These are phyloP conservation scores for Leptocoma aspasia DNA, from an alignment of 2,113 vertebrate species.

Conservation along the genomic window DNA sequence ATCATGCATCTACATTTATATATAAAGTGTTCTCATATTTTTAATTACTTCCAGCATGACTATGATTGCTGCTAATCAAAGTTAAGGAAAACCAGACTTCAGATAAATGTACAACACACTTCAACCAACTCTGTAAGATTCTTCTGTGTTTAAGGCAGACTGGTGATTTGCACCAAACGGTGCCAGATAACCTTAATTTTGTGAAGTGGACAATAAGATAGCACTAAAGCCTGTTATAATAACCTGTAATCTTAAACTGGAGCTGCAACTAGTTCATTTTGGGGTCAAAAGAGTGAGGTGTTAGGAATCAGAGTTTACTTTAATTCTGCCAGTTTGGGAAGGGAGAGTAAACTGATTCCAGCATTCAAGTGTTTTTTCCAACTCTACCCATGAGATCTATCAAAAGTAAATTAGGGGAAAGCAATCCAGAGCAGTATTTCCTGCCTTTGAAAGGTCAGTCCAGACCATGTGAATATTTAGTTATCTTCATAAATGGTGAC, in stretches of 20 bases:
- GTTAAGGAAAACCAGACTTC: not conserved
- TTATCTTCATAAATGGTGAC: not conserved
- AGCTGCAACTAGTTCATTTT: not conserved
- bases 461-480: not conserved
- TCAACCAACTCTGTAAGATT: not conserved
- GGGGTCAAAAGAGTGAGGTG: not conserved
- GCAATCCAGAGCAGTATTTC: not conserved
- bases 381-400: not conserved
- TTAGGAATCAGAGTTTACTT: not conserved
- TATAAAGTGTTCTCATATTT: not conserved
- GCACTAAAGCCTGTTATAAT: not conserved
- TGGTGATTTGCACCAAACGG: not conserved
- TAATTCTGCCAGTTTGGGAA: not conserved
- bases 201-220: not conserved
- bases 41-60: not conserved
- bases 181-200: not conserved
- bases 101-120: not conserved
- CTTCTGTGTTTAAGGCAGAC: not conserved
- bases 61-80: not conserved
- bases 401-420: not conserved
- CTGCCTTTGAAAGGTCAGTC: not conserved
- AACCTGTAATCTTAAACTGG: not conserved
- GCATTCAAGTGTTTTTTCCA: not conserved
- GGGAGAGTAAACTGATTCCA: not conserved
- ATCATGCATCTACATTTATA: not conserved